Percentiles rank a stretch among this genome's conserved stretches.
Evolutionary conservation across 2,888 invertebrate species (phyloP).

Genomic region (Romanomermis culicivorax): DNA sequence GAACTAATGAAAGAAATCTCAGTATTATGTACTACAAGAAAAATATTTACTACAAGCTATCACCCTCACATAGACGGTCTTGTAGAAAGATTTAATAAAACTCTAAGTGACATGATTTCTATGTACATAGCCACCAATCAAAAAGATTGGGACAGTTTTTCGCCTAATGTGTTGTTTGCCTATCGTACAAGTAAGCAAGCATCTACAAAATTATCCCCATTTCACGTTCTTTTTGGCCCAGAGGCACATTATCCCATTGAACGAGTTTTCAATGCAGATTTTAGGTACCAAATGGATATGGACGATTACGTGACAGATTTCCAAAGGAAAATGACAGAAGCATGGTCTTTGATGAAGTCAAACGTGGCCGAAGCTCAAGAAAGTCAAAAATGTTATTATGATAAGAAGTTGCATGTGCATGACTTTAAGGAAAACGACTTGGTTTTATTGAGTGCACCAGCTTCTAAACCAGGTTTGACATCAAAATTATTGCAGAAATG

Average conservation of each 20-base stretch:
- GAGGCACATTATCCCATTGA: not conserved
- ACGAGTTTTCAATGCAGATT: no score
- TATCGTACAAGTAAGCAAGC: not conserved
- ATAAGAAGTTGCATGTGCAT: not conserved
- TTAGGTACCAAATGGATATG: no score
- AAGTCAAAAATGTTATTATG: not conserved
- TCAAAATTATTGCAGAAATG: not conserved
- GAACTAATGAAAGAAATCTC: not conserved
- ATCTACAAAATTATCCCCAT: not conserved
- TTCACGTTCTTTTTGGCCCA: not conserved
- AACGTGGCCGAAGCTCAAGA: no score
- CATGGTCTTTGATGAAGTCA: no score
- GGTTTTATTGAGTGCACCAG: no score
- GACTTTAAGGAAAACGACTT: not conserved
- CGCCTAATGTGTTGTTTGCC: not conserved
- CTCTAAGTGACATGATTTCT: conserved; percentile 14
- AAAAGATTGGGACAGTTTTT: not conserved
- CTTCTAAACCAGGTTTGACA: not conserved
- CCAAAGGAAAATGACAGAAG: not conserved
- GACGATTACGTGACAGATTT: not conserved
- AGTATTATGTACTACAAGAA: not conserved
- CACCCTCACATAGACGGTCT: conserved; percentile 10
- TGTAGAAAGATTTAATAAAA: conserved; percentile 6
- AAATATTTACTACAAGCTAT: conserved; percentile 1
- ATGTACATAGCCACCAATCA: conserved; percentile 11